phyloP scores from a whole-genome alignment of 2,113 vertebrate species.

The Brevimyrus niger region DNA sequence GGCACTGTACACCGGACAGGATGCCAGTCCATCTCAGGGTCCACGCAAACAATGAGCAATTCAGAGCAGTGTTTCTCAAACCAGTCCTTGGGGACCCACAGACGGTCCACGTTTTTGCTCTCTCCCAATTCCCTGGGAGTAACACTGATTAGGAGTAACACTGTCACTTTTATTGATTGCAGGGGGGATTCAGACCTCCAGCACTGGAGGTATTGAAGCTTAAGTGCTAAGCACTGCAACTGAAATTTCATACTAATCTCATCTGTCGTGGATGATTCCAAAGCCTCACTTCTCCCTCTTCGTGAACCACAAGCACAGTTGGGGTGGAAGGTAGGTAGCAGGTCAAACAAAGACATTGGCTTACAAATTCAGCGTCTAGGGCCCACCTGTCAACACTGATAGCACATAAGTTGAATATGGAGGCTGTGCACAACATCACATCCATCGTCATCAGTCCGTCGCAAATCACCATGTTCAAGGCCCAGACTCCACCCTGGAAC shows the following conservation, averaged over 20 bases:
- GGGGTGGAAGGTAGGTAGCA: not conserved
- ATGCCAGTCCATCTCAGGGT: not conserved
- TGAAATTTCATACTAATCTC: not conserved
- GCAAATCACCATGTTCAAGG: constrained; percentile 66
- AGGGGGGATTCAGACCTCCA: not conserved
- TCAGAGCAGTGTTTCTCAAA: not conserved
- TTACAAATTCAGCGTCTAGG: not conserved
- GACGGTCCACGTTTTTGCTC: no score
- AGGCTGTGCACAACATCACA: constrained; percentile 88
- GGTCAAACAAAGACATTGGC: not conserved
- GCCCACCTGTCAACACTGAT: constrained; percentile 82
- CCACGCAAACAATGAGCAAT: not conserved
- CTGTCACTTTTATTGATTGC: not conserved
- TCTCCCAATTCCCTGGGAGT: no score
- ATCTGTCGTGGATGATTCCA: not conserved
- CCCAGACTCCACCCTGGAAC: constrained; percentile 87
- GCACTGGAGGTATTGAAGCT: not conserved
- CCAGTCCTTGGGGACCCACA: no score
- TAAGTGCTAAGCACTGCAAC: not conserved
- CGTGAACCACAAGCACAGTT: not conserved
- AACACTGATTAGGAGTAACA: no score
- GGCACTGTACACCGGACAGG: not conserved
- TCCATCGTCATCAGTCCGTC: constrained; percentile 90
- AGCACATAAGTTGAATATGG: constrained; percentile 90
- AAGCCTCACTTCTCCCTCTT: not conserved